Conservation (phyloP, 2,113 vertebrate genomes). For the Crocuta crocuta region DNA sequence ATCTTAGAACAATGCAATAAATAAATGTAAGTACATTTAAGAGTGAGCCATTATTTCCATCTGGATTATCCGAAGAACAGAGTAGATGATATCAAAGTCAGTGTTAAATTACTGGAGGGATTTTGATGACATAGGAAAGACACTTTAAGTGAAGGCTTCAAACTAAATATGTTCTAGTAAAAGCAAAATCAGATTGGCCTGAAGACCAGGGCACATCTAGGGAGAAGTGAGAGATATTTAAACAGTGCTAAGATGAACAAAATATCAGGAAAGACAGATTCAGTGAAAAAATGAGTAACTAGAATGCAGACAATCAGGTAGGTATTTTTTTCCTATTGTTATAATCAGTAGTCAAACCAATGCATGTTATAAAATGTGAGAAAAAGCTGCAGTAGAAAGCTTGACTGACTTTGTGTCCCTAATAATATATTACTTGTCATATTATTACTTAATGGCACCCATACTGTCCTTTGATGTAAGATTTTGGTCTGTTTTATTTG, state of each 20-base stretch:
- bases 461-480: neutral
- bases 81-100: neutral
- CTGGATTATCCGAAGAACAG: neutral
- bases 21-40: neutral
- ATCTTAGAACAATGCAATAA: neutral
- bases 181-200: neutral
- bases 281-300: neutral
- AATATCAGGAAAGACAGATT: neutral
- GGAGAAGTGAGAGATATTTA: neutral
- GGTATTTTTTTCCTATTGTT: neutral
- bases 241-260: neutral
- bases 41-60: neutral
- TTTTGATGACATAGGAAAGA: neutral
- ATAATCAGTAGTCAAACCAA: neutral
- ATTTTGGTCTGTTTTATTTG: neutral
- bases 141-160: neutral
- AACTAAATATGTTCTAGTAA: neutral
- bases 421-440: neutral
- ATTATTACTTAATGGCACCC: neutral
- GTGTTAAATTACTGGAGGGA: neutral
- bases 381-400: neutral
- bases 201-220: neutral
- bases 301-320: neutral
- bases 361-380: neutral
- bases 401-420: neutral